Evolutionary conservation across 2,888 invertebrate species (phyloP), one percentile per base, ranked within the genome.

Genomic region (Drosophila setosimentum): DNA sequence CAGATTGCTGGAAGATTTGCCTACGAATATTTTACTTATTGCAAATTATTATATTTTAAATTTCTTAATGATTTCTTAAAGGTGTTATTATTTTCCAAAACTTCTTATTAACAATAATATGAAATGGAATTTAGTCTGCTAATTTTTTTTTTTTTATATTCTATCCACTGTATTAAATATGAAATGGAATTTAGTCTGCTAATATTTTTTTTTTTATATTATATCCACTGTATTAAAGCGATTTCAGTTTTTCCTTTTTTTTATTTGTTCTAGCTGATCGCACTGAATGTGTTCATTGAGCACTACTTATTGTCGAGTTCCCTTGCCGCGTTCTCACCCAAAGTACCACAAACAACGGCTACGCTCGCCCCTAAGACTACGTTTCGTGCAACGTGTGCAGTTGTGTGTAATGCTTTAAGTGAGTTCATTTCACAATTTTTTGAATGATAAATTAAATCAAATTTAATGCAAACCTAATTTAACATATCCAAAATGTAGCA

Each of bases 181-280:
- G 2, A 3, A 16, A 21, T 16, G 16, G 3, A 24, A 21, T 13
- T 13, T 40, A 8, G 13, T 2, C 30, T 24, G 6, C 21, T 3
- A 11, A 3, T 16, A n/a, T 30, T 21, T 0, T 10, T 2, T 30
- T 29, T 33, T 6, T n/a, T n/a, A n/a, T n/a, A n/a, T n/a, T n/a
- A n/a, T n/a, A 11, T 32, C 69, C 78, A 80, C 71, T 66, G 81
- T 80, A 10, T 30, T 10, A 2, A 10, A 24, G 4, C 21, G 6
- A 29, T 18, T n/a, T 62, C 16, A 33, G 55, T 54, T 29, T 27
- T 35, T 54, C 48, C n/a, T 54, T 29, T 27, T 53, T 59, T 80
- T 77, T 68, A 81, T 72, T 79, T 81, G 65, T 77, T 79, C 70
- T 73, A 68, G 72, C 68, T 77, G 58, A 78, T 48, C 73, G 76